Conservation (phyloP, 2,797 vertebrate species). For the Triplophysa bombifrons region DNA sequence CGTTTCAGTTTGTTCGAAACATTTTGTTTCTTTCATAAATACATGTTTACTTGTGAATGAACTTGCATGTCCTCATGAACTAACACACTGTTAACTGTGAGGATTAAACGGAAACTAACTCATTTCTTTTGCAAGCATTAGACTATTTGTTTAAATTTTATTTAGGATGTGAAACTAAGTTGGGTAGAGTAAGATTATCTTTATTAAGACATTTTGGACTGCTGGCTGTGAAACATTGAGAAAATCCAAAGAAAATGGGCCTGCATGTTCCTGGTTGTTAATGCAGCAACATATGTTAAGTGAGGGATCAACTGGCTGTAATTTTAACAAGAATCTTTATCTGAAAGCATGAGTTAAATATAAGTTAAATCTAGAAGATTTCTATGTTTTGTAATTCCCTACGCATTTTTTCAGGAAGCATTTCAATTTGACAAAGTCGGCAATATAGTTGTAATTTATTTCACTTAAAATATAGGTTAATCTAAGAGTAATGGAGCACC, state of each 20-base stretch:
- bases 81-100: slow-evolving; percentile 30
- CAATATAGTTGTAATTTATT: slow-evolving; percentile 63
- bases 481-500: slow-evolving; percentile 55
- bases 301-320: background rate
- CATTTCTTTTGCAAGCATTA: slow-evolving; percentile 21
- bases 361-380: slow-evolving; percentile 24
- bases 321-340: slow-evolving; percentile 25
- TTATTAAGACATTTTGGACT: slow-evolving; percentile 28
- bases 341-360: slow-evolving; percentile 22
- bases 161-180: slow-evolving; percentile 9
- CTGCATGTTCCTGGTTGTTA: slow-evolving; percentile 6
- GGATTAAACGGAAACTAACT: slow-evolving; percentile 11
- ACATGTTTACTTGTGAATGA: slow-evolving; percentile 22
- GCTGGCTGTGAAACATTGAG: slow-evolving; percentile 55
- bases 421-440: slow-evolving; percentile 38
- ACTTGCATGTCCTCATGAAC: slow-evolving; percentile 25
- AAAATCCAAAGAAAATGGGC: slow-evolving; percentile 54
- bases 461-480: slow-evolving; percentile 44
- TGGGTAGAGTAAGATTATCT: slow-evolving; percentile 9
- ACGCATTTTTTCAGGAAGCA: slow-evolving; percentile 2
- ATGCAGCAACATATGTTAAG: slow-evolving; percentile 11
- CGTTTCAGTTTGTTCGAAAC: background rate
- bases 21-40: slow-evolving; percentile 14
- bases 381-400: slow-evolving; percentile 36
- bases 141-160: background rate